Evolutionary conservation across 1,140 invertebrate genomes (phyloP), one percentile per base, ranked within the genome.

Genomic region (Polyergus mexicanus): DNA sequence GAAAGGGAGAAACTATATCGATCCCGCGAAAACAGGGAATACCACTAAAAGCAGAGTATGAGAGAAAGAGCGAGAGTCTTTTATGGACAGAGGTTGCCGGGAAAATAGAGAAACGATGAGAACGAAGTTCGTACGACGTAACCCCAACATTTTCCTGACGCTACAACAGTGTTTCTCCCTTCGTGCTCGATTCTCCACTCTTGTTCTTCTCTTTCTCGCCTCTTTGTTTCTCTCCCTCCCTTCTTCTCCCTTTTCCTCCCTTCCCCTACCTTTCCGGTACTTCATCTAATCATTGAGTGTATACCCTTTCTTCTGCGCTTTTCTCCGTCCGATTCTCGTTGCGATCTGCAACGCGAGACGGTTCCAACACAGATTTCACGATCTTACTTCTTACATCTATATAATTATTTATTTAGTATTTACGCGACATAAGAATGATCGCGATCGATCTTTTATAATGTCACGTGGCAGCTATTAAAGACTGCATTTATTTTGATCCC

Each of bases 141-240:
- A 85, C 68, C 69, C 77, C 88, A 88, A 88, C 89, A 87, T 91
- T 90, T 91, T 88, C 90, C 86, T 85, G 85, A 68, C 85, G 78
- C 56, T 84, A 77, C 75, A 88, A 88, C 47, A 51, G 47, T 77
- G 72, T 88, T 77, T 86, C 85, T 72, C 78, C 75, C 85, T 86
- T 69, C 63, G 51, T 63, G 38, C 62, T 85, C 75, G 78, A 78
- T 68, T 88, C 68, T 77, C 75, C 78, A 65, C 74, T 80, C 72
- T 86, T 89, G 80, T 84, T 84, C 85, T 72, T 83, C 68, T 90
- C 84, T 60, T 68, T 80, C 54, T 54, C 60, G 44, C 35, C 54
- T 80, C 76, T 86, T 62, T 56, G 54, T 66, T 38, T 71, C 32
- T 75, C 44, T 44, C 63, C 5, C 56, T 8, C 25, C 25, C 0